Conservation (phyloP, 2,113 vertebrate species). For the Dicentrarchus labrax region DNA sequence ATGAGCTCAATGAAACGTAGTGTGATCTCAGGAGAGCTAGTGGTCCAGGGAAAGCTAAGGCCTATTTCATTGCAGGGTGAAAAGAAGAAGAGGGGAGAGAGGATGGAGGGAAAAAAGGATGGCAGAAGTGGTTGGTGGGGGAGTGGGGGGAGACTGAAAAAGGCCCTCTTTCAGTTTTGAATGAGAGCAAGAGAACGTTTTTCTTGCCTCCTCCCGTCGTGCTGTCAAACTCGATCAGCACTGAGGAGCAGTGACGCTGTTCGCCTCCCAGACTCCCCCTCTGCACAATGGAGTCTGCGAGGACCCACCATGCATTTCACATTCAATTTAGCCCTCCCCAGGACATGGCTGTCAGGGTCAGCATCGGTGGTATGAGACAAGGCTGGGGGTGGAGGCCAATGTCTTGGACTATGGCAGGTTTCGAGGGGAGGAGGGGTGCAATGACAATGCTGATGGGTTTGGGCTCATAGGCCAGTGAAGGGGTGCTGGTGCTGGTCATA, state of each 20-base stretch:
- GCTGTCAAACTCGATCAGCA: conserved; percentile 99
- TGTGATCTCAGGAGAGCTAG: conserved; percentile 67
- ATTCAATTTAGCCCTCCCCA: conserved; percentile 98
- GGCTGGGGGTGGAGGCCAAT: conserved; percentile 76
- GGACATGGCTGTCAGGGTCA: conserved; percentile 85
- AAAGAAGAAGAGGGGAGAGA: conserved; percentile 71
- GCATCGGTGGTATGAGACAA: conserved; percentile 73
- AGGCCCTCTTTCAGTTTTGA: conserved; percentile 95
- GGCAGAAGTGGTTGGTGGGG: conserved; percentile 51
- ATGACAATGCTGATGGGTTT: conserved; percentile 74
- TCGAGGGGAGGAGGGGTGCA: conserved; percentile 56
- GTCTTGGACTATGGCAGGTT: conserved; percentile 77
- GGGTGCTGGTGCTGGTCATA: conserved; percentile 70
- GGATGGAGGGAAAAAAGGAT: conserved; percentile 63
- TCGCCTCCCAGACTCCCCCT: conserved; percentile 84
- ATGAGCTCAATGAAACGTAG: conserved; percentile 63
- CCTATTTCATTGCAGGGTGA: conserved; percentile 73
- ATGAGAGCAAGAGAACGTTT: conserved; percentile 86
- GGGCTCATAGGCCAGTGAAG: conserved; percentile 63
- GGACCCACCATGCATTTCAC: conserved; percentile 98
- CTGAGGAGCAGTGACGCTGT: conserved; percentile 85
- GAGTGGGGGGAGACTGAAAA: conserved; percentile 86
- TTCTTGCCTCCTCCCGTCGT: conserved; percentile 93
- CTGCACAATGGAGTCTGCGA: conserved; percentile 93
- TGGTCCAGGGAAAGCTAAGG: conserved; percentile 61